Evolutionary conservation across 2,797 vertebrate genomes (phyloP), one percentile per base, ranked within the genome.

Genomic region (Orestias chungarensis): DNA sequence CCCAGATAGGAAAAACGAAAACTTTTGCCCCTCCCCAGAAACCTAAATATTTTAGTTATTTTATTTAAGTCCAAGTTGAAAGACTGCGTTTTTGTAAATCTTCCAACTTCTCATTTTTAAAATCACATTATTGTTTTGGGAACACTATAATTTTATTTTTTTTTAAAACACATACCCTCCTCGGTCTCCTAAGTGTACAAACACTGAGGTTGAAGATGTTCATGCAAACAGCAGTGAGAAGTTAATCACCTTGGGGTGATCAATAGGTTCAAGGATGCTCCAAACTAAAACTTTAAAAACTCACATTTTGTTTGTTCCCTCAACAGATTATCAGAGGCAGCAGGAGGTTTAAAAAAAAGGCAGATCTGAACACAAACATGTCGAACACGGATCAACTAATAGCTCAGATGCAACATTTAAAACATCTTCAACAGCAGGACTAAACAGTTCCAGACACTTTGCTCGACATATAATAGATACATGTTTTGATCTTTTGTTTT

Each of bases 1-100:
- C 83, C 88, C 83, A 88, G 81, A 78, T 65, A 88, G 78, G 80
- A 89, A 89, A 84, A 89, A 88, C 75, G 74, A 84, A 88, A 83
- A 64, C 80, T 66, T 80, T 75, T 78, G 81, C 15, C 23, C 68
- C 47, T 68, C 57, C 29, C 47, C 64, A 79, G 66, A 75, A 79
- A 70, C 59, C 49, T 62, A 64, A 69, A 65, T 31, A 65, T 79
- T 70, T 68, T 12, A 69, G n/a, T n/a, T n/a, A n/a, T n/a, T n/a
- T n/a, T n/a, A n/a, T n/a, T n/a, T n/a, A 79, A 81, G 71, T 85
- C 72, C 64, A 73, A 72, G 55, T 57, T 54, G 61, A 84, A 77
- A 87, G 78, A 87, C 38, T 65, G 74, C 75, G 70, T 12, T 7
- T 33, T 33, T 20, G 18, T 6, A 10, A 33, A 57, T 33, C 6